Base-by-base conservation (phyloP, 2,113 vertebrate genomes). In the Buteo buteo region DNA sequence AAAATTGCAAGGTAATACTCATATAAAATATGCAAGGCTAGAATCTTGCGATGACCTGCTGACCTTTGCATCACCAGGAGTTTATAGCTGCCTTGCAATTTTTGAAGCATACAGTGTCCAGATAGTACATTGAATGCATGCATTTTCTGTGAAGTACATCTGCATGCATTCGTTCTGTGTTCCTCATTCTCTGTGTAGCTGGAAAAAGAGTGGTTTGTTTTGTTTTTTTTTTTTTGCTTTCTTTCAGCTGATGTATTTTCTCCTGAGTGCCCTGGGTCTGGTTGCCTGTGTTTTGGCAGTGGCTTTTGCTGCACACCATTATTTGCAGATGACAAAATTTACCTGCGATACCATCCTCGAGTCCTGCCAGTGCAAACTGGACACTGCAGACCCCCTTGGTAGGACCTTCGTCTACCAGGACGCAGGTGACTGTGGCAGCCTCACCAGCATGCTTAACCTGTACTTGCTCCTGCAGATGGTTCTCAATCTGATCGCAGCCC, bases 161-260 rank as follows among this genome's bases (percentile, higher is more conserved):
- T 71, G 59, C 29, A 10, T 21, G 24, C n/a, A 8, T 71, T 74
- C 4, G 2, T 58, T 76, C 42, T 10, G 18, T 19, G 11, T 7
- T 73, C 50, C 36, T 36, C 28, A 13, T 12, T 52, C 57, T 69
- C 59, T 32, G 2, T 15, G 7, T 78, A 76, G 67, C 78, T 44
- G 17, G 59, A 42, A 77, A 81, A 72, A n/a, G 21, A 20, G 10
- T 6, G 14, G 10, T 8, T 12, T 34, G 40, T 13, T 1, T 1
- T 19, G 28, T 9, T 13, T 8, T 25, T 10, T 32, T 26, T 79
- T 64, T 90, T 16, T 12, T 38, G 19, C 50, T 97, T 49, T 92
- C 71, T 95, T 94, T 16, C 98, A 99, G 99, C 96, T 99, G 40
- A 79, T 98, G 11, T 99, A 99, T 96, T 99, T 99, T 66, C n/a